Base-by-base conservation (phyloP, 2,113 vertebrate species). In the Cinclus mexicanus region DNA sequence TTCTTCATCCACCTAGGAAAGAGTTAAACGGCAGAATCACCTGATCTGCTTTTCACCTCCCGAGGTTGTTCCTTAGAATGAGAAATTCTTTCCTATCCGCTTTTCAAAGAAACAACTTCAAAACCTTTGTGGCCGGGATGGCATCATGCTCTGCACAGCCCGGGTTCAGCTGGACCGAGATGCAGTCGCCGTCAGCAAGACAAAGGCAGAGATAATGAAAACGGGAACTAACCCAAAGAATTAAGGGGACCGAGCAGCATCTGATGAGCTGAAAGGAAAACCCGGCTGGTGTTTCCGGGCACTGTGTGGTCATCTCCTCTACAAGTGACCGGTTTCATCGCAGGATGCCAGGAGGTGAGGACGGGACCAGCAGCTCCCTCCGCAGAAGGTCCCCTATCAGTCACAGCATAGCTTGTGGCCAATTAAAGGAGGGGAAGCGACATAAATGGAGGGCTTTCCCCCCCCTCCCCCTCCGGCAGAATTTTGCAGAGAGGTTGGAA, bases 221-320 rank as follows among this genome's bases (percentile, higher is more conserved):
- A 69, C 13, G 41, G 76, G 80, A 94, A 65, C 79, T 11, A 93
- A 77, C 74, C 91, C 87, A 70, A 77, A 81, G 77, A 91, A 74
- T 75, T 56, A 74, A 91, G 72, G 68, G 76, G 70, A 72, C 29
- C 2, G n/a, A 80, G 77, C 76, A 83, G 61, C 53, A 64, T 82
- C 59, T 60, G 53, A 37, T 42, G 74, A 94, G 77, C 87, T 81
- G 72, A 53, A 83, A 77, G 77, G 77, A 94, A 91, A 94, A 87
- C 78, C 57, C 8, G 29, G 68, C 60, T 65, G 31, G 17, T 74
- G 46, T 53, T 91, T 70, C 60, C 33, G 41, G n/a, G 68, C 41
- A 1, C 61, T 35, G 50, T 4, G 10, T 3, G 52, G 14, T 29
- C 4, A 2, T 26, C 57, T 33, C 46, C 37, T 2, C 18, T 12